Conservation (phyloP, 2,797 vertebrate genomes). For the Paguma larvata region DNA sequence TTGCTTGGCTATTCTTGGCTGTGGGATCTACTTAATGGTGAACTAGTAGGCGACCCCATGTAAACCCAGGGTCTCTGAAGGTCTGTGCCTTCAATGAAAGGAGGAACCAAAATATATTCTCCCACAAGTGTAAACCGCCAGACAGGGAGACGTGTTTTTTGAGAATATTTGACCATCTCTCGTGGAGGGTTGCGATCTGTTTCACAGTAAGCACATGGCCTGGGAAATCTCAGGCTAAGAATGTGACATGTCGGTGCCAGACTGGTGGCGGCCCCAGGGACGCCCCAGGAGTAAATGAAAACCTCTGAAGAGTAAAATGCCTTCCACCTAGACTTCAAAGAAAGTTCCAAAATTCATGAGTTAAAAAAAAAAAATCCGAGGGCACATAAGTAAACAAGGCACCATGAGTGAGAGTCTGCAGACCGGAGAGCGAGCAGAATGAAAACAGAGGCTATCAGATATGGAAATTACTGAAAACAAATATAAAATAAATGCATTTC, state of each 20-base stretch:
- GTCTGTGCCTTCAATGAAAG: not conserved
- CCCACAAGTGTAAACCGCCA: not conserved
- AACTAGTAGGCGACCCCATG: not conserved
- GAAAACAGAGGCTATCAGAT: not conserved
- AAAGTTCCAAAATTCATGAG: slow-evolving; percentile 4
- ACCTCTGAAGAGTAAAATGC: not conserved
- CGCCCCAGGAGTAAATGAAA: not conserved
- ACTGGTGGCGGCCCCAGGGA: not conserved
- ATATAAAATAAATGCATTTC: not conserved
- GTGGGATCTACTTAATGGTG: not conserved
- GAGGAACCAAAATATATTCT: not conserved
- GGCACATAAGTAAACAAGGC: not conserved
- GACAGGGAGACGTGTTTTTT: not conserved
- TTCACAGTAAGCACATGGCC: not conserved
- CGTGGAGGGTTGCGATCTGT: not conserved
- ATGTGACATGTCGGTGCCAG: not conserved
- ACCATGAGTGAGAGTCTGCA: not conserved
- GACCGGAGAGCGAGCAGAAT: not conserved
- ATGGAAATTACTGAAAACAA: not conserved
- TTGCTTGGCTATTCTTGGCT: not conserved
- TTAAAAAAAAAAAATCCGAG: not conserved
- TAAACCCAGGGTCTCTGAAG: not conserved
- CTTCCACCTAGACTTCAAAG: slow-evolving; percentile 24
- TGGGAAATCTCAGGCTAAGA: slow-evolving; percentile 3
- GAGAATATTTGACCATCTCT: not conserved